Base-by-base conservation (phyloP, 2,888 invertebrate genomes). In the Diachrysia chrysitis region DNA sequence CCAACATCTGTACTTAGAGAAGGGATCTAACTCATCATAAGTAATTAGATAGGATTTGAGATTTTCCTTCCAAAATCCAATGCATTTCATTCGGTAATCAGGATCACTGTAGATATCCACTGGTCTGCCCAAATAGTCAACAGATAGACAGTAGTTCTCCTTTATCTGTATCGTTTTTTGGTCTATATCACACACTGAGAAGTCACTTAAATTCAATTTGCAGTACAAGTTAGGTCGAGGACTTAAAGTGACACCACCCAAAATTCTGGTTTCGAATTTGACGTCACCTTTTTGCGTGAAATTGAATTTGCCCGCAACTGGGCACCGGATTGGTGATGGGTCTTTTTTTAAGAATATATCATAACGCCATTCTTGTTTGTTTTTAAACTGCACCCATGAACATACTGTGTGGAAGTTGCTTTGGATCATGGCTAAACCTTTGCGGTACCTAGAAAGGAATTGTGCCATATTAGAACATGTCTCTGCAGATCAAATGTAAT, bases 51-150 rank as follows among this genome's bases (percentile, higher is more conserved):
- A 99, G 0, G 99, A 99, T 89, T 98, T 98, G 46, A 99, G 96
- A 95, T 99, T 99, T 90, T 99, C 99, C 91, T 99, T 99, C 99
- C 99, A 99, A 91, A 97, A 99, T 0, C 99, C 99, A 82, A 99
- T 98, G 88, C 99, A 99, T 89, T 98, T 98, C 97, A 99, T 97
- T 89, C 97, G 97, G 87, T 99, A 99, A 96, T 99, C 99, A 1
- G 99, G 98, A 89, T 98, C 98, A 96, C 98, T 98, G 96, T 99
- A 99, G 87, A 99, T 98, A 94, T 99, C 99, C 68, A 99, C 97
- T 1, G 99, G 99, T 82, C 98, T 96, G 58, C 99, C 99, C 84
- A 98, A 96, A 93, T 99, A 97, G 93, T 99, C 99, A 5, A 99
- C 99, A n/a, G 99, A 98, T 23, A 99, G 96, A 88, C 99, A 99